Base-by-base conservation (phyloP, 2,797 vertebrate species). In the Sylvia borin region DNA sequence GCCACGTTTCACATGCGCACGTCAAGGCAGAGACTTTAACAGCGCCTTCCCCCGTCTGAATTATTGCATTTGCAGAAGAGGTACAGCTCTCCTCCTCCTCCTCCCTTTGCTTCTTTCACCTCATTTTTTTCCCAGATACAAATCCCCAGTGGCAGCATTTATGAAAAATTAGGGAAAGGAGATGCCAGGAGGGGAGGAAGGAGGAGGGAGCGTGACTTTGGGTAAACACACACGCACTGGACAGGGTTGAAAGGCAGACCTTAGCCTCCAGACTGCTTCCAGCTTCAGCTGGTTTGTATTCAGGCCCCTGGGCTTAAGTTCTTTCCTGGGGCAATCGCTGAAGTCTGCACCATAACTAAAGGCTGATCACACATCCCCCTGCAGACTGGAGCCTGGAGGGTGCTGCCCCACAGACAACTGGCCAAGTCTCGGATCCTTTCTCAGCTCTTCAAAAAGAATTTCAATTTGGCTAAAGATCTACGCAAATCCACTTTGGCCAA, bases 1-100 rank as follows among this genome's bases (percentile, higher is more conserved):
- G 96, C 93, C 92, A 53, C 10, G 51, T 95, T 96, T 96, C 93
- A 94, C 85, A 85, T 72, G 6, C 50, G 51, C 79, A 93, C 66
- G 19, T 94, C 96, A 90, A 90, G 92, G 76, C 95, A 90, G 91
- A 88, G 74, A 90, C 57, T 75, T 58, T 27, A 93, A 68, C 75
- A 53, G 84, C 1, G 0, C 48, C 3, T 85, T 96, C 87, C 67
- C 65, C 51, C 24, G 12, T 60, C 85, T 91, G 89, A 94, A 72
- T 82, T 85, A 78, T 18, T 77, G 86, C 57, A 71, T 83, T 77
- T 76, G 60, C 85, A 93, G 87, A 38, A 93, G 92, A 84, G 85
- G 76, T 84, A 66, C 58, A 12, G 51, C 51, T 80, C 85, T 92
- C 55, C 45, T 40, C 40, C 40, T 61, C 60, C 90, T 90, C 74